Base-by-base conservation (phyloP, 2,113 vertebrate species). In the Xenotilapia leptura region DNA sequence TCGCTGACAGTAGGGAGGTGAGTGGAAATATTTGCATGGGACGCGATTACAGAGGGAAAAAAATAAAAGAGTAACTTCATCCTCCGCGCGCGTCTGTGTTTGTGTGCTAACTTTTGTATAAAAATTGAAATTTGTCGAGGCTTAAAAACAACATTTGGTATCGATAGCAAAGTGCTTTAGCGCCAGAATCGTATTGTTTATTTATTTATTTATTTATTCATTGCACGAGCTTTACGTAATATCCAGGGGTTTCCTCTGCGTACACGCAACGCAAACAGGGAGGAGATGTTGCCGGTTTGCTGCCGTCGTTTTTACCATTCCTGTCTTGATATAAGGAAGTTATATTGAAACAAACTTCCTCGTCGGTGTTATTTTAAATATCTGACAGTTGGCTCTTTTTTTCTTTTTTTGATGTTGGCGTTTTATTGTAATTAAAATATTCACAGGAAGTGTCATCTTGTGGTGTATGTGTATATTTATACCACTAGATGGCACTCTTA, bases 401-500 rank as follows among this genome's bases (percentile, higher is more conserved):
- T 60, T 21, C 1, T 68, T 80, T 11, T 83, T 75, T 11, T 36
- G 15, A 5, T 14, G 31, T 23, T 83, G 19, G 33, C 60, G 19
- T 73, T 73, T 47, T 73, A 47, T 73, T 28, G 7, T 42, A 31
- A 47, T 80, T 26, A 11, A 86, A 62, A 85, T 90, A 54, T 83
- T 68, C 21, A 80, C 8, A 7, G 49, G 10, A 26, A 23, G 7
- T 6, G 26, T 55, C 51, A 36, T 36, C 79, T 12, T 0, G 4
- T 11, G 70, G 14, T 6, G 4, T 17, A 10, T 31, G 6, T 9
- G 4, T 17, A 10, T 19, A 49, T 77, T n/a, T 49, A 0, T 2
- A 7, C 82, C 94, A 75, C 85, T 89, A 95, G 94, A 68, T 94
- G 94, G 86, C 88, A 14, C 86, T 83, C 62, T 88, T 14, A 23